Conservation (phyloP, 2,888 invertebrate genomes). For the Euspilapteryx auroguttella region DNA sequence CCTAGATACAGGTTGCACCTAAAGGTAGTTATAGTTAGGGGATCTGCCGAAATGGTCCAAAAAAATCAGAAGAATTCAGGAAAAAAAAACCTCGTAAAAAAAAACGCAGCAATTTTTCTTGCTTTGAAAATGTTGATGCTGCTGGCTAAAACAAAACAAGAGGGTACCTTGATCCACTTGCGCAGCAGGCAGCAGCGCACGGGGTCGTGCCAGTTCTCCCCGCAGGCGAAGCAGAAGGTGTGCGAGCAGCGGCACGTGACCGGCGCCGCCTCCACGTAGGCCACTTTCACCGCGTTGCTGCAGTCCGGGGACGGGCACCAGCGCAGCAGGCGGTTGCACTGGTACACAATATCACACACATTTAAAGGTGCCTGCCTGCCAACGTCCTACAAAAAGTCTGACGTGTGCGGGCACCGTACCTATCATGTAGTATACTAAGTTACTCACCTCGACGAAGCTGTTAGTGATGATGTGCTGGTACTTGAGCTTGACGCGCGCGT, state of each 20-base stretch:
- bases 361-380: too few species aligned
- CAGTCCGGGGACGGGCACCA: slow-evolving; percentile 99
- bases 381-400: too few species aligned
- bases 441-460: slow-evolving; percentile 95
- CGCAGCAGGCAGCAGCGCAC: slow-evolving; percentile 90
- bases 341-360: too few species aligned
- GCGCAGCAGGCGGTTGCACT: slow-evolving; percentile 93
- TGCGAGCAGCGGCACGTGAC: slow-evolving; percentile 93
- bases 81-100: slow-evolving; percentile 1
- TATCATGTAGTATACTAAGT: too few species aligned
- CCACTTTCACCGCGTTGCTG: slow-evolving; percentile 91
- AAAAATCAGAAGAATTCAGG: too few species aligned
- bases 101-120: slow-evolving; percentile 1
- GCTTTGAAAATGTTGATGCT: too few species aligned
- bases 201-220: slow-evolving; percentile 98
- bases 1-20: too few species aligned
- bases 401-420: too few species aligned
- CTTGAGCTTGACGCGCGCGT: slow-evolving; percentile 85
- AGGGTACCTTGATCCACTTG: slow-evolving; percentile 85
- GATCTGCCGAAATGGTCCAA: too few species aligned
- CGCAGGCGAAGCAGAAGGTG: slow-evolving; percentile 95
- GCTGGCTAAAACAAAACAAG: neutral
- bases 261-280: slow-evolving; percentile 86
- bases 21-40: too few species aligned
- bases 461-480: slow-evolving; percentile 98